phyloP scores from a whole-genome alignment of 2,888 invertebrate genomes.

The Tupiocoris notatus region DNA sequence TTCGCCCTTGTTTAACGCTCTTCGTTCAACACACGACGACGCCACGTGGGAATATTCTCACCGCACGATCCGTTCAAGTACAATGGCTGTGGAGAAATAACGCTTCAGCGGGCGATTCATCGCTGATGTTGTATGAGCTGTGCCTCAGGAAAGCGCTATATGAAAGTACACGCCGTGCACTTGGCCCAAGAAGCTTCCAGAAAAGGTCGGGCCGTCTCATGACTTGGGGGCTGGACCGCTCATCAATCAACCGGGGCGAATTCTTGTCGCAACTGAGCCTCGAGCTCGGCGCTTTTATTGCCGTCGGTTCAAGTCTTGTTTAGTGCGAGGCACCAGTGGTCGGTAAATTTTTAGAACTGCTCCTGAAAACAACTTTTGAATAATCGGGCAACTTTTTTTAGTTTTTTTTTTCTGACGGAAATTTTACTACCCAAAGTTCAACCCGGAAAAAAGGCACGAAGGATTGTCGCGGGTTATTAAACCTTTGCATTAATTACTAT shows the following conservation, averaged over 20 bases:
- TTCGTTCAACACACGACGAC: not conserved
- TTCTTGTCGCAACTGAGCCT: not conserved
- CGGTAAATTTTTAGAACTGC: not conserved
- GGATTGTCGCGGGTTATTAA: no score
- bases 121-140: not conserved
- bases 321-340: not conserved
- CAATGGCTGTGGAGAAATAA: not conserved
- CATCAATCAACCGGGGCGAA: slow-evolving; percentile 26
- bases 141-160: not conserved
- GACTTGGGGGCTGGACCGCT: not conserved
- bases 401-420: not conserved
- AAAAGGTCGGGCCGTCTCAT: not conserved
- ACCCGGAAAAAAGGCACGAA: not conserved
- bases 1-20: not conserved
- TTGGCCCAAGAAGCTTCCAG: not conserved
- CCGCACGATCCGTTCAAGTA: not conserved
- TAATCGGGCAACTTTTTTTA: not conserved
- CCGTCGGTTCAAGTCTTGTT: not conserved
- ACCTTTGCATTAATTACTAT: no score
- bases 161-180: slow-evolving; percentile 8
- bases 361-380: not conserved
- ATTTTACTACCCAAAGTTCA: not conserved
- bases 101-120: slow-evolving; percentile 13
- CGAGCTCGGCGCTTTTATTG: not conserved
- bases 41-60: slow-evolving; percentile 6